Conservation (phyloP, 2,888 invertebrate genomes). For the Himalopsyche kuldschensis region DNA sequence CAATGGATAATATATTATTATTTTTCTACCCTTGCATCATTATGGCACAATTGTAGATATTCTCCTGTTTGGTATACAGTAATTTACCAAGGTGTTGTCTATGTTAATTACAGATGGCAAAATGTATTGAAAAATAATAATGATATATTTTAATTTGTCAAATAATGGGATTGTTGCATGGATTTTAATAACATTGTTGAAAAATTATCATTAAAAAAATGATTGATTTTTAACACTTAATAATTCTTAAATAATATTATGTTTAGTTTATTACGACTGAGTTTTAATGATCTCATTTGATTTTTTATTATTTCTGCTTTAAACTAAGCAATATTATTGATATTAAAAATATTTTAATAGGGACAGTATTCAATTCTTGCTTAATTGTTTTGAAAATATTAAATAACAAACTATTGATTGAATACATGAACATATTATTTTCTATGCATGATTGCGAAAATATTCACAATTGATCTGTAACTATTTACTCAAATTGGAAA, state of each 20-base stretch:
- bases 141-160: background rate
- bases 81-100: background rate
- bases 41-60: constrained; percentile 19
- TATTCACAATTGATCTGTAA: background rate
- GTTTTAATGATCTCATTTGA: no score
- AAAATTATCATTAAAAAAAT: no score
- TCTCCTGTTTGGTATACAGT: background rate
- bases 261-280: no score
- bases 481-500: background rate
- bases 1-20: background rate
- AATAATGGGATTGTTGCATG: background rate
- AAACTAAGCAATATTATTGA: no score
- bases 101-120: background rate
- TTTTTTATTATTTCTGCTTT: no score
- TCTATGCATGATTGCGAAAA: background rate
- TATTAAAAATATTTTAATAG: no score
- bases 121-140: background rate
- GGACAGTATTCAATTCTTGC: no score
- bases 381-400: no score
- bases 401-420: no score
- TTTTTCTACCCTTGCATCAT: constrained; percentile 12
- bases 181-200: background rate
- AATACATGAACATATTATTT: background rate
- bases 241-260: no score
- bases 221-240: no score